A percentile compares a stretch with the other conserved stretches of the same genome.
phyloP scores from a whole-genome alignment of 1,140 invertebrate genomes.

The Capitella teleta region DNA sequence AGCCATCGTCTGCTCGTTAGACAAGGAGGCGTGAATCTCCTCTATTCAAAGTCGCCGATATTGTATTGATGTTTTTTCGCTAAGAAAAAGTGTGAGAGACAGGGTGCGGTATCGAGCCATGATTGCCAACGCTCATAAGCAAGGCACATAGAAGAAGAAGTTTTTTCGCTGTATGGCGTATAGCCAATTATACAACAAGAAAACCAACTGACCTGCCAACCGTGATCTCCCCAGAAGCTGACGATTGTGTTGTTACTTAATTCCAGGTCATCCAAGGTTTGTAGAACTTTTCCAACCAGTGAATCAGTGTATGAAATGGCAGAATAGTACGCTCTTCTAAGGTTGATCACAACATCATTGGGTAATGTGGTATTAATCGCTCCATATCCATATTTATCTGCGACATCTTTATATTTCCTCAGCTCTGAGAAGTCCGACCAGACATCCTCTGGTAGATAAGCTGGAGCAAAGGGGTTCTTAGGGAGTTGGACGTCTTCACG shows the following conservation, averaged over 20 bases:
- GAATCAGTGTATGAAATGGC: conserved; percentile 16
- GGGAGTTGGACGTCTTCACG: conserved; percentile 9
- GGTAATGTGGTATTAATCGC: conserved; percentile 10
- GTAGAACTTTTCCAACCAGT: conserved; percentile 15
- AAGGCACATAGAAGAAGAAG: too few species aligned
- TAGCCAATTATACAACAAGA: too few species aligned
- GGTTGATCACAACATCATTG: background rate
- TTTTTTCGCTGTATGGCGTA: too few species aligned
- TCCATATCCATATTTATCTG: conserved; percentile 6
- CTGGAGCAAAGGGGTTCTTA: conserved; percentile 15
- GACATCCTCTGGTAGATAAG: conserved; percentile 14
- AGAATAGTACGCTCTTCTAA: conserved; percentile 15
- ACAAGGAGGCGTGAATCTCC: too few species aligned
- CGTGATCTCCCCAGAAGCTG: conserved; percentile 19
- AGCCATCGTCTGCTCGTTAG: too few species aligned
- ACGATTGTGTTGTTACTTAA: conserved; percentile 18
- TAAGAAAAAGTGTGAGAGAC: too few species aligned
- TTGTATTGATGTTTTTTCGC: too few species aligned
- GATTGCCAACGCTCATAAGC: too few species aligned
- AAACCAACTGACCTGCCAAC: too few species aligned
- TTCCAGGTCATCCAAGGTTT: conserved; percentile 14
- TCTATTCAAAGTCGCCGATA: too few species aligned
- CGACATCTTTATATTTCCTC: conserved; percentile 4
- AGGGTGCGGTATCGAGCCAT: too few species aligned
- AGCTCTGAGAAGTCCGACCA: conserved; percentile 15